Base-by-base conservation (phyloP, 1,140 invertebrate genomes). In the Drosophila auraria region DNA sequence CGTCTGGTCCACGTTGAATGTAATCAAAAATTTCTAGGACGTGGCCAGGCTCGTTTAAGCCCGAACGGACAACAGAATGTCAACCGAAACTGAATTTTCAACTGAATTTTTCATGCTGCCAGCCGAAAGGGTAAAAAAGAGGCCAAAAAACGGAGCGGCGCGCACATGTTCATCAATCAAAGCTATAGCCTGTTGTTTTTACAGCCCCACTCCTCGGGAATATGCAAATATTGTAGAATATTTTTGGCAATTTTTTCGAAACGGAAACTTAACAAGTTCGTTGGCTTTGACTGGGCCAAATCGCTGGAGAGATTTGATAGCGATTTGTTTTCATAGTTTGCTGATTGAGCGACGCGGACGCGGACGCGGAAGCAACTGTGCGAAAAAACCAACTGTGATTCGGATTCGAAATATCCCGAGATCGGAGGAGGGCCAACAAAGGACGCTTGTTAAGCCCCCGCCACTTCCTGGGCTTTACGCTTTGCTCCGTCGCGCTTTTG, bases 131-230 rank as follows among this genome's bases (percentile, higher is more conserved):
- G 38, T 11, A 54, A 27, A 57, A 65, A 84, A 75, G 64, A 20
- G 20, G 20, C 20, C 20, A 50, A 27, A n/a, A 11, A 25, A 78
- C 60, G 56, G 17, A 64, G 27, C 47, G 51, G 51, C 56, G 51
- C 56, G 64, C 86, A 89, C 80, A 89, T 90, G 86, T 84, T 89
- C 84, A 89, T 89, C 86, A 89, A 89, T 89, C 84, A 89, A 90
- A 90, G 78, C 71, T 71, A 66, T 90, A 76, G 71, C 56, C 59
- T 60, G 38, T 72, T 71, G 53, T 68, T 72, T 66, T 64, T 58
- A 72, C 49, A 12, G 30, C 54, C 15, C 15, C 51, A 14, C 47
- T 11, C 14, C 38, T 11, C 9, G 40, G 20, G 40, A 71, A 61
- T 74, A 74, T 74, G 71, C 69, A 74, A 74, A 74, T 74, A 61